Percentiles rank a stretch among this genome's conserved stretches.
phyloP scores from a whole-genome alignment of 2,888 invertebrate species.

The Atrina japonica region DNA sequence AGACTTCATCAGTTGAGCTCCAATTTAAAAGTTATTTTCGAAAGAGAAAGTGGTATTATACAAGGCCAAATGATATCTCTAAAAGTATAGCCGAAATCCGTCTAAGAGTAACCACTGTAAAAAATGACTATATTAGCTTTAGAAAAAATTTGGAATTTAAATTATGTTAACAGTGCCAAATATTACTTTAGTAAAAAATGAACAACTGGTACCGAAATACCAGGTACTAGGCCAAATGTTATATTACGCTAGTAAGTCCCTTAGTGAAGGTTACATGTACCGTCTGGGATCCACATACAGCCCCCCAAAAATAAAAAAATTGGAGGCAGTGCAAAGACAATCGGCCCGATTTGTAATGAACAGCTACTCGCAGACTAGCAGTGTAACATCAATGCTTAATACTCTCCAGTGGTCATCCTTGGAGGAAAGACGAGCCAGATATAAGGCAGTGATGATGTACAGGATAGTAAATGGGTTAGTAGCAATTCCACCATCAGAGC shows the following conservation, averaged over 20 bases:
- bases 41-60: no score
- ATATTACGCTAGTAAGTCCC: slow-evolving; percentile 14
- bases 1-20: no score
- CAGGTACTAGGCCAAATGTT: slow-evolving; percentile 4
- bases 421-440: slow-evolving; percentile 3
- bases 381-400: slow-evolving; percentile 26
- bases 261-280: background rate
- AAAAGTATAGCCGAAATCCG: no score
- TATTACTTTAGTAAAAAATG: no score
- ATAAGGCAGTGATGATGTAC: slow-evolving; percentile 14
- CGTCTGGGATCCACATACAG: slow-evolving; percentile 29
- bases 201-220: no score
- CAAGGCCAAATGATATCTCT: no score
- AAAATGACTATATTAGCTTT: no score
- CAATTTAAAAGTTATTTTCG: no score
- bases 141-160: no score
- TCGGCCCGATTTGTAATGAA: slow-evolving; percentile 9
- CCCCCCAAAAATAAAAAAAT: slow-evolving; percentile 3
- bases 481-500: background rate
- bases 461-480: slow-evolving; percentile 8
- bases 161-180: no score
- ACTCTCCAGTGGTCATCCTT: slow-evolving; percentile 5
- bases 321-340: slow-evolving; percentile 9
- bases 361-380: no score
- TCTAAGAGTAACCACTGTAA: no score